Percentiles rank a stretch among this genome's conserved stretches.
phyloP scores from a whole-genome alignment of 2,113 vertebrate species.

The Entomyzon cyanotis region DNA sequence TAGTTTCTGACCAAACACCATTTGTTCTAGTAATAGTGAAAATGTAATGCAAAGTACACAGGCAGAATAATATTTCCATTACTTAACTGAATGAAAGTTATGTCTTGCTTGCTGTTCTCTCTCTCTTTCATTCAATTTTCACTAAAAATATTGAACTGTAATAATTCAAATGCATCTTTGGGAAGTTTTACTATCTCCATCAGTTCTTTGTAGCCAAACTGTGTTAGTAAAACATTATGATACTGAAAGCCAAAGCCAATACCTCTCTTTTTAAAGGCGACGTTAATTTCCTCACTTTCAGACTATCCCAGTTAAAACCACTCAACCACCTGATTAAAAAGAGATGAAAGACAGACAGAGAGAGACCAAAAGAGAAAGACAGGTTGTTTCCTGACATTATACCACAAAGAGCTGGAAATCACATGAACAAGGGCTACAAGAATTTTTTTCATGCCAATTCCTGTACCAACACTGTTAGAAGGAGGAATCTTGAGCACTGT shows the following conservation, averaged over 20 bases:
- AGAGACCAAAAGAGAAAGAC: not conserved
- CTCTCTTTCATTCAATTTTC: not conserved
- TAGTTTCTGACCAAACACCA: not conserved
- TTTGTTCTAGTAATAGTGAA: not conserved
- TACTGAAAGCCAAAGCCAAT: not conserved
- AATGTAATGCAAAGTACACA: not conserved
- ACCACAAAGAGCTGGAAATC: not conserved
- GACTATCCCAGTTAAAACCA: constrained; percentile 91
- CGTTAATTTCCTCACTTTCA: constrained; percentile 80
- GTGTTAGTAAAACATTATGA: not conserved
- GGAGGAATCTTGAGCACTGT: not conserved
- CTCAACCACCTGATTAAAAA: constrained; percentile 85
- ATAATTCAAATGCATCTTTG: not conserved
- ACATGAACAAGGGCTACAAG: not conserved
- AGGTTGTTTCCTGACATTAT: not conserved
- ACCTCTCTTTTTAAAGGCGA: constrained; percentile 91
- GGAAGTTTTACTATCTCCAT: not conserved
- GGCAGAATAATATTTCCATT: not conserved
- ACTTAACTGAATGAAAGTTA: not conserved
- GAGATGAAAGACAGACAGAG: not conserved
- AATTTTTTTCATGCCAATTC: not conserved
- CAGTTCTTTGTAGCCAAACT: not conserved
- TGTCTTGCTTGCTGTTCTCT: not conserved
- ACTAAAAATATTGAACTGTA: not conserved
- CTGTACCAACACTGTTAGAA: not conserved